Base-by-base conservation (phyloP, 1,140 invertebrate genomes). In the Ceratina japonica region DNA sequence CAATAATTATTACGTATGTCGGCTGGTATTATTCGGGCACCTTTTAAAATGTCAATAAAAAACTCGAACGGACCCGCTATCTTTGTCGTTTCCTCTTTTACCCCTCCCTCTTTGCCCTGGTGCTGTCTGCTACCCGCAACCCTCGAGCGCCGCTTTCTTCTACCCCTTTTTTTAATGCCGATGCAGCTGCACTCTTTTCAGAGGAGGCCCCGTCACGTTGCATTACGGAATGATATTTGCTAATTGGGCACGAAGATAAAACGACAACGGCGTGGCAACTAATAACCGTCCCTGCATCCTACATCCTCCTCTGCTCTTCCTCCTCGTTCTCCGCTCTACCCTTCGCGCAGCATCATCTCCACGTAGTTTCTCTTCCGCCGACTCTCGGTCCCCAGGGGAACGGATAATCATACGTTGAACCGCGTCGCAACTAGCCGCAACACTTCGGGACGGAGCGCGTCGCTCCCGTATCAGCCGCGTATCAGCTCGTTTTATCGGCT, bases 161-260 rank as follows among this genome's bases (percentile, higher is more conserved):
- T 68, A 51, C 58, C 59, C 69, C 20, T 62, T 22, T 80, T 82
- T 79, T 82, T 65, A 78, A 74, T 66, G 76, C 64, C 85, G 79
- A 83, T 79, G 82, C 85, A 84, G 86, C 83, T 84, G 83, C 83
- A 78, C 81, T 80, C 81, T 79, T 86, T 83, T 82, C 74, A 85
- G 82, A 84, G 85, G 80, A 84, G 79, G 86, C 77, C 56, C 83
- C 88, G 90, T 92, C 91, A 91, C 84, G 86, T 91, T 91, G 88
- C 89, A 91, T 92, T 92, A 92, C 91, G 82, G 82, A 90, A 89
- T 91, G 88, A 91, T 91, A 91, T 89, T 89, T 85, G 89, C 89
- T 92, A 92, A 92, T 92, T 91, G 90, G 91, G 91, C 86, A 86
- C 88, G 89, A 91, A 91, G 90, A 92, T 91, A 92, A 92, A 91